Evolutionary conservation across 2,888 invertebrate species (phyloP), one percentile per base, ranked within the genome.

Genomic region (Netelia virgata): DNA sequence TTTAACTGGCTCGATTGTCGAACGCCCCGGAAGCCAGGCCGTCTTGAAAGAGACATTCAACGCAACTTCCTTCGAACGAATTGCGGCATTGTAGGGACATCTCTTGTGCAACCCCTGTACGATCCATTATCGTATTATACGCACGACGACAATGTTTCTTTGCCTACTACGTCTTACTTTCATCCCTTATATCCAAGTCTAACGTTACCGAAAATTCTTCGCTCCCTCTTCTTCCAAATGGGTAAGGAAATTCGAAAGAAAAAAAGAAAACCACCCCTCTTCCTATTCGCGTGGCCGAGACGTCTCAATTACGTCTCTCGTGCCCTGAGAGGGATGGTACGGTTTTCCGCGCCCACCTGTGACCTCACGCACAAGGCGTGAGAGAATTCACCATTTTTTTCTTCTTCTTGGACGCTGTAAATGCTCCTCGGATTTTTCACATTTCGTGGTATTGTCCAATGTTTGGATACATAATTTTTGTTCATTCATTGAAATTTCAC

Each of bases 251-350:
- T 41, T 73, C 20, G 61, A 83, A 72, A 70, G 59, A 50, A 36
- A 36, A 36, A 36, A 36, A 28, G 28, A 28, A 36, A 36, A 36
- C 36, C 36, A 14, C 47, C 41, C 50, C 20, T 74, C 69, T 69
- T 78, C 61, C 78, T 59, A 57, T 82, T 84, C 79, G 72, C 82
- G 74, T 64, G 72, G 68, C 53, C 73, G 77, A 61, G 88, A 90
- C 88, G 88, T 92, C 91, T 91, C 92, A 91, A 92, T 92, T 92
- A 92, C 90, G 87, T 64, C 57, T 86, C 87, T 86, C 86, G 86
- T 86, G 86, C 87, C 23, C n/a, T 18, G 59, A 43, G 41, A 53
- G 59, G 20, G 53, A 64, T 69, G 69, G 14, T 59, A 57, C 36
- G 66, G 11, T 73, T 80, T 72, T 80, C 80, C 76, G 55, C 80